Conservation (phyloP, 1,140 invertebrate genomes). For the Diuraphis noxia region DNA sequence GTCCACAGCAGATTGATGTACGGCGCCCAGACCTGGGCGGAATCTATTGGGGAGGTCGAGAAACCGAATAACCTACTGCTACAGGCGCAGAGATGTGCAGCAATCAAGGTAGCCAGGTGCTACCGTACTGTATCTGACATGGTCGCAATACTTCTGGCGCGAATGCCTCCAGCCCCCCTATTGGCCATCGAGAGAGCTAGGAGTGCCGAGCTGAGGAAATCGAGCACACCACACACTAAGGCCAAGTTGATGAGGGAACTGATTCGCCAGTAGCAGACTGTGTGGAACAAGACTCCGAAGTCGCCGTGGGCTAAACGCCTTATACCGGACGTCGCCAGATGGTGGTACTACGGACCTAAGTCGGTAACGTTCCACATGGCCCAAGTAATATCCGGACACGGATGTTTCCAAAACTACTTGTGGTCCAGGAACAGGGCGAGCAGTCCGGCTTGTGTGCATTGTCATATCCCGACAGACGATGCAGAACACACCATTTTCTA, state of each 20-base stretch:
- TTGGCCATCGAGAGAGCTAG: neutral
- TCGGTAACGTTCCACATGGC: too few species aligned
- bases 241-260: neutral
- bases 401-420: too few species aligned
- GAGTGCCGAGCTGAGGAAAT: neutral
- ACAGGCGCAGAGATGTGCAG: neutral
- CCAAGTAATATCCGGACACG: too few species aligned
- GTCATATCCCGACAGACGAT: too few species aligned
- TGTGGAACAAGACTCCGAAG: neutral
- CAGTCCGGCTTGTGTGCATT: too few species aligned
- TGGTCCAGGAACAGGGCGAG: too few species aligned
- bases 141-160: neutral
- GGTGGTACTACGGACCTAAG: too few species aligned
- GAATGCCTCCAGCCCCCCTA: neutral
- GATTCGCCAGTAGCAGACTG: neutral
- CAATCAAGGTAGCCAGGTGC: neutral
- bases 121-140: neutral
- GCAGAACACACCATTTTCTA: too few species aligned
- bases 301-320: neutral
- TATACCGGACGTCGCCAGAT: too few species aligned
- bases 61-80: neutral
- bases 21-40: slow-evolving; percentile 62
- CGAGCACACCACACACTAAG: neutral
- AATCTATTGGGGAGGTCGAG: slow-evolving; percentile 59
- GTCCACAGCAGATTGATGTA: too few species aligned